A percentile compares a stretch with the other conserved stretches of the same genome.
These are phyloP conservation scores for Tinamus guttatus DNA, from an alignment of 2,113 vertebrate genomes.

Conservation along the genomic window DNA sequence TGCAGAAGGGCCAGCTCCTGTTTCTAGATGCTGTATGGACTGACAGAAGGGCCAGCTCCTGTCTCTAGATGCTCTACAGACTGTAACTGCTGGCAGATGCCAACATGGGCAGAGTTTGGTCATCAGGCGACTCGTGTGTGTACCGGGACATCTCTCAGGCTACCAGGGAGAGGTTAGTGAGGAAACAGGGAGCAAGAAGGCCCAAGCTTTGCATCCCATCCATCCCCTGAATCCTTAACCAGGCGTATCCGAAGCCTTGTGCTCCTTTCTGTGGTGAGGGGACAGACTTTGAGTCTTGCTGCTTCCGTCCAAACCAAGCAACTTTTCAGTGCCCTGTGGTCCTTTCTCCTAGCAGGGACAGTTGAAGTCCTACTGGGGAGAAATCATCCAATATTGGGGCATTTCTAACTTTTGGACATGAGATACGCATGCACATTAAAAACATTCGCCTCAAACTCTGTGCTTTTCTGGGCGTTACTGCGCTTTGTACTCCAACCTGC, in stretches of 20 bases:
- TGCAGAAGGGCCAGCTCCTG: neutral
- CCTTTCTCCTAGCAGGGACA: neutral
- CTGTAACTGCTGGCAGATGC: neutral
- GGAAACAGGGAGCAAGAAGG: conserved; percentile 9
- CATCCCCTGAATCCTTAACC: neutral
- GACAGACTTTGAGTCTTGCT: neutral
- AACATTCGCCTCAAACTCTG: neutral
- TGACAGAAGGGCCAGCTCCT: neutral
- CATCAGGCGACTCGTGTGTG: conserved; percentile 2
- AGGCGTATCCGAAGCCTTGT: neutral
- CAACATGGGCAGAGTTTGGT: neutral
- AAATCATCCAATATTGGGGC: neutral
- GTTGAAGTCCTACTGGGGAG: neutral
- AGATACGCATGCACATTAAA: neutral
- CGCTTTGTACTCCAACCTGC: conserved; percentile 61
- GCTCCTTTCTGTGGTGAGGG: neutral
- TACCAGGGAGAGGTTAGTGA: neutral
- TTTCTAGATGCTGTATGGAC: too few species aligned
- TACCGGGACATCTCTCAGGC: conserved; percentile 25
- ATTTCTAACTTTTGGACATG: neutral
- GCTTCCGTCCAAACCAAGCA: neutral
- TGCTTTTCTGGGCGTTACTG: conserved; percentile 10
- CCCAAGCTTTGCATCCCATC: conserved; percentile 21
- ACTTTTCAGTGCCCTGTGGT: neutral
- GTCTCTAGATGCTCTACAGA: too few species aligned